Evolutionary conservation across 2,797 vertebrate genomes (phyloP), one percentile per base, ranked within the genome.

Genomic region (Falco naumanni): DNA sequence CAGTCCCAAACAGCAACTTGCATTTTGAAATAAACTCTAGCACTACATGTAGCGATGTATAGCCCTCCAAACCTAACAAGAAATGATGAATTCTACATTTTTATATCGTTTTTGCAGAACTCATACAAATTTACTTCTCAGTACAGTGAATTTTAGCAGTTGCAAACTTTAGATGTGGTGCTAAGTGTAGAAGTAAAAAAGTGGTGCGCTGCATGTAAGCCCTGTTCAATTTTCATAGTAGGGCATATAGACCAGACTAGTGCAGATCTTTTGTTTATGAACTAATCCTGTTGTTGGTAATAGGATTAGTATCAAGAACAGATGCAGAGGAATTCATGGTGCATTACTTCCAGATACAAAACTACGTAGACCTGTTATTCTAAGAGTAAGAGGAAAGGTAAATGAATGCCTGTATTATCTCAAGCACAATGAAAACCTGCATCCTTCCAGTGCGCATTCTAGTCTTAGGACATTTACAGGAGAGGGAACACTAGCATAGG

Each of bases 251-350:
- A 86, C 60, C n/a, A 94, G 89, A 16, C 3, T 4, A 63, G 54
- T 11, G 20, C 26, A 47, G 90, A 89, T 88, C 87, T 81, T 64
- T 54, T 84, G 84, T 83, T 94, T 63, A 14, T 59, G 61, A 59
- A 19, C 64, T 91, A 96, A 94, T 93, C 94, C 96, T 28, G 69
- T 16, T 71, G 93, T 70, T 70, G 69, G 37, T 91, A 95, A 95
- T 66, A 84, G 95, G 91, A 96, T 96, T 93, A 96, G 80, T 85
- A 94, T 77, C 88, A 13, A 84, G 69, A 92, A 47, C 79, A 94
- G 88, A 95, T 50, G 89, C 65, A 34, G n/a, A 84, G 83, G 29
- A 47, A 24, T 70, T 93, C 63, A 51, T 1, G 28, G 60, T 18
- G 59, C 28, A 4, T 64, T 50, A 37, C 71, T 56, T 60, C 43